Base-by-base conservation (phyloP, 2,113 vertebrate genomes). In the Indri indri region DNA sequence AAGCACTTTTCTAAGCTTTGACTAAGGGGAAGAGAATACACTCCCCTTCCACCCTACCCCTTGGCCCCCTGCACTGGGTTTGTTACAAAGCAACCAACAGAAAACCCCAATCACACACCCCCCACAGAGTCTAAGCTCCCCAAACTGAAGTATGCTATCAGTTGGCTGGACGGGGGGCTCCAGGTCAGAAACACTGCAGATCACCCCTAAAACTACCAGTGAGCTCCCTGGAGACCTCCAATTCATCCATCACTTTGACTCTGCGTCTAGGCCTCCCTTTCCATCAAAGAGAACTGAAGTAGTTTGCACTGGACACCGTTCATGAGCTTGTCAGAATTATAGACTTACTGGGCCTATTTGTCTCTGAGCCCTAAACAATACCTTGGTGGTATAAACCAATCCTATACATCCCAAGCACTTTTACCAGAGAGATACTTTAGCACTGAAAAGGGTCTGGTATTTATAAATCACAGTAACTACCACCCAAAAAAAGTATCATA, bases 401-500 rank as follows among this genome's bases (percentile, higher is more conserved):
- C 52, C 23, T 32, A 30, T 37, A 10, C 0, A 65, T 61, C 9
- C 52, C 14, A 42, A 63, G 57, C 27, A 76, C 66, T 83, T 54
- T 63, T 71, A 54, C 32, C 25, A 77, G n/a, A 34, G 25, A 42
- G 18, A 79, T 45, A 42, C 22, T 65, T 88, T 27, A 25, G 8
- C 83, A 85, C 47, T 3, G 23, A 80, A 59, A 88, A 70, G 14
- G 34, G 54, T 12, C 79, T 47, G 18, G 22, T 59, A 25, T 84
- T 88, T 84, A 73, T 42, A 82, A 91, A 63, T 65, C 82, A 94
- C 70, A 94, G 77, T 61, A 57, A 95, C 11, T 5, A 61, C 59
- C 22, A 77, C 32, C 11, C 3, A n/a, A 52, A 82, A 54, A 50
- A 59, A 8, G 20, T 40, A 3, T 27, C 54, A 47, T n/a, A 50